Evolutionary conservation across 2,113 vertebrate species (phyloP), one percentile per base, ranked within the genome.

Genomic region (Bothrops jararaca): DNA sequence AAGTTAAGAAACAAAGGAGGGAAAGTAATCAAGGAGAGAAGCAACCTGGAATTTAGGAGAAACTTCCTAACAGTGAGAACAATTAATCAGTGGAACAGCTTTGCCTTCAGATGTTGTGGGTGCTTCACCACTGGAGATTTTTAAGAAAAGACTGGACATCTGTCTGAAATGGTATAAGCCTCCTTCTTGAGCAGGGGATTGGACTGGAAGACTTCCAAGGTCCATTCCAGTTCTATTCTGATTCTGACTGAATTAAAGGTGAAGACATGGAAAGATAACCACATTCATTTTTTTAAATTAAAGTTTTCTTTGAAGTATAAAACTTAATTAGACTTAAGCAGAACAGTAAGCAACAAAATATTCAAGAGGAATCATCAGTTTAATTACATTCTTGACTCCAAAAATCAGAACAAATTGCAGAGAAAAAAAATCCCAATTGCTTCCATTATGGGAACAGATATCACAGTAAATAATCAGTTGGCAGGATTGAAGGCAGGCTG

Each of bases 371-470:
- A 39, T 86, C 88, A 92, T 92, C 54, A 60, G 22, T 90, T 92
- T 90, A 90, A 92, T 92, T 92, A 92, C 74, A 52, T 90, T 92
- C 45, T 60, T 86, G 69, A 92, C 69, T 86, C 88, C 20, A 92
- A 48, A 92, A 86, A 92, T 56, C 29, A 26, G 29, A 85, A 85
- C 22, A 50, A 50, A 86, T 42, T 90, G 74, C 88, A 57, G 74
- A 57, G 54, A 39, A 80, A 45, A 80, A 50, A 86, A 29, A 60
- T 3, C 5, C 34, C 50, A 45, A 34, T 89, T 54, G 60, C 54
- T 58, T 86, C 50, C 22, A 52, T 92, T 50, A n/a, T 50, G 23
- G 34, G 74, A 90, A 60, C 92, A 53, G 74, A 60, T 90, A 86
- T 39, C 10, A 58, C 42, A 18, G 42, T 60, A 88, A 92, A 39